Base-by-base conservation (phyloP, 2,888 invertebrate species). In the Rhingia campestris region DNA sequence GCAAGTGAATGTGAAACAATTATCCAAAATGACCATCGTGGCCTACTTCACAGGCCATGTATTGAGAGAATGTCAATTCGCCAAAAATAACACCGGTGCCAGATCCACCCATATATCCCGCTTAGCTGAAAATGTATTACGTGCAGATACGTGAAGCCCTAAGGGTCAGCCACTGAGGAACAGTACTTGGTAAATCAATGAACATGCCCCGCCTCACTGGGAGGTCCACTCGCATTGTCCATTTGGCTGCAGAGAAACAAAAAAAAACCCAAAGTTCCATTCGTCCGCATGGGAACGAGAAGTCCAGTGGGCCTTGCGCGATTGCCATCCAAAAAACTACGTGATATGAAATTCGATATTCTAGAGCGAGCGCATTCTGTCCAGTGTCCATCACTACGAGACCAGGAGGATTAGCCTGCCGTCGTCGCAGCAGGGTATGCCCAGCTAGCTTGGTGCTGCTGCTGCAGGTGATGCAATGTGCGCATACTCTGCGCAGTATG, bases 271-370 rank as follows among this genome's bases (percentile, higher is more conserved):
- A 9, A 9, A 41, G 22, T 82, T 77, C 63, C 72, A 67, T 72
- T 77, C 73, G 67, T 67, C 37, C 37, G 41, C 51, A 41, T 59
- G 58, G n/a, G 43, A 64, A 58, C 51, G 32, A 51, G 59, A 47
- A 70, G 59, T 58, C 32, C 41, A 14, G 64, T 54, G 66, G 66
- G 61, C 56, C 35, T 67, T 47, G 45, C 35, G 33, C 14, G 69
- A 66, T 61, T 47, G 64, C 56, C 63, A 64, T 69, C 58, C 53
- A 33, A 45, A 72, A 54, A 59, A 58, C 14, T 84, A 84, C 84
- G 84, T 84, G 84, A 84, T 84, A 59, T 84, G 84, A 84, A 84
- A 84, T 80, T 61, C 84, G 84, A 84, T 84, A 84, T 84, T 80
- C 69, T 80, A 59, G 66, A 80, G 59, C 74, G 70, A 80, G 69